A percentile compares a stretch with the other conserved stretches of the same genome.
Evolutionary conservation across 2,888 invertebrate species (phyloP).

Genomic region (Philhelius pedissequus): DNA sequence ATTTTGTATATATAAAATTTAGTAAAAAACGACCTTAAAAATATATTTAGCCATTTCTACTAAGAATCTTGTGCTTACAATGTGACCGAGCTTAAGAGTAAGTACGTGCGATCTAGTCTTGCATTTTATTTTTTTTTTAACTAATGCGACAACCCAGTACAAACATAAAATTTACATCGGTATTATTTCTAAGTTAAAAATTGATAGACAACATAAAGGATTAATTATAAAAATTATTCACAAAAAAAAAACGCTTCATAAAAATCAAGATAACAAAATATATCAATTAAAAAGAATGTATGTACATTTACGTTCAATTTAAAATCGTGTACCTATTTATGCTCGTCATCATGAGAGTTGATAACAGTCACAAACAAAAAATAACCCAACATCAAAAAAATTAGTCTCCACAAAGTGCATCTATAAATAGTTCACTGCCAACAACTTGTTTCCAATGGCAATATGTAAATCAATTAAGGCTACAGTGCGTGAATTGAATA

Average conservation of each 20-base stretch:
- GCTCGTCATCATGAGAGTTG: background rate
- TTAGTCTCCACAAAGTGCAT: constrained; percentile 3
- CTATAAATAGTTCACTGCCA: constrained; percentile 47
- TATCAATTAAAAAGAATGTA: background rate
- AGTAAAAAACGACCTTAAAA: too few relatives aligned
- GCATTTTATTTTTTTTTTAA: too few relatives aligned
- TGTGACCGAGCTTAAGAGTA: too few relatives aligned
- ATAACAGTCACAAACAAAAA: background rate
- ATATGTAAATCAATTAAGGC: background rate
- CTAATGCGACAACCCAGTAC: too few relatives aligned
- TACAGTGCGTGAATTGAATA: background rate
- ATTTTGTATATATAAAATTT: too few relatives aligned
- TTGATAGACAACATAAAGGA: too few relatives aligned
- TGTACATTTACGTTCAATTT: too few relatives aligned
- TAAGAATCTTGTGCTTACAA: too few relatives aligned
- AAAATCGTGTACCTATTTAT: background rate
- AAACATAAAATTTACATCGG: too few relatives aligned
- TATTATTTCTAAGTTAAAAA: too few relatives aligned
- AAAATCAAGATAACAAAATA: background rate
- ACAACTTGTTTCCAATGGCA: constrained; percentile 52
- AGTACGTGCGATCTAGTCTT: too few relatives aligned
- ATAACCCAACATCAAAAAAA: background rate
- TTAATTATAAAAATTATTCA: background rate
- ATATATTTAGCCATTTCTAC: too few relatives aligned
- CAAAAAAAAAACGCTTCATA: background rate